A percentile compares a stretch with the other conserved stretches of the same genome.
These are phyloP conservation scores for Stigmatopora argus DNA, from an alignment of 2,113 vertebrate species.

Conservation along the genomic window DNA sequence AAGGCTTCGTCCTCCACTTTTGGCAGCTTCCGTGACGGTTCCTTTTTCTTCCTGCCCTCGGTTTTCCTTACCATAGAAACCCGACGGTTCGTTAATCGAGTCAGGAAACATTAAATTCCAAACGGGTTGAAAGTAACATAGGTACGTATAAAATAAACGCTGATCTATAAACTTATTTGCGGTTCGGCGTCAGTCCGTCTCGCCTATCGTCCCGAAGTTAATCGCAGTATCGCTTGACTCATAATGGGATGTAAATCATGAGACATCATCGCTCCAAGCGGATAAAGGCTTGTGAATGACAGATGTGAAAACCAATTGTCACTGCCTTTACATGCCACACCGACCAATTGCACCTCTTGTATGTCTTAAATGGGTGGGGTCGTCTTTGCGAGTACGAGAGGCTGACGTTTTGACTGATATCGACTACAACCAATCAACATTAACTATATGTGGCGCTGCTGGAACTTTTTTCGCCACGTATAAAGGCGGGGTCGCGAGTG, in stretches of 20 bases:
- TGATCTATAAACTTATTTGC: background rate
- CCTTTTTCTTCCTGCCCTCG: constrained; percentile 19
- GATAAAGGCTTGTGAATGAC: constrained; percentile 28
- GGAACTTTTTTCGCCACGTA: background rate
- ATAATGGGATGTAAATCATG: too few relatives aligned
- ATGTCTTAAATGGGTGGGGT: background rate
- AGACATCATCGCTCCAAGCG: constrained; percentile 28
- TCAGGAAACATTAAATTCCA: constrained; percentile 2
- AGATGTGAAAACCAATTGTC: constrained; percentile 20
- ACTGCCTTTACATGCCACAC: background rate
- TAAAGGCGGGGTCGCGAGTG: too few relatives aligned
- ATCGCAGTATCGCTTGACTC: constrained; percentile 5
- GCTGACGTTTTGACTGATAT: background rate
- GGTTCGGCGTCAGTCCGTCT: background rate
- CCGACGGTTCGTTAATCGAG: constrained; percentile 34
- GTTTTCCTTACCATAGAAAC: constrained; percentile 40
- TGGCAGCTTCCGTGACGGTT: constrained; percentile 25
- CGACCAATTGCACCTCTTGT: constrained; percentile 21
- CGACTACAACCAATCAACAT: background rate
- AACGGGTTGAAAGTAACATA: constrained; percentile 4
- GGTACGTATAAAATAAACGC: background rate
- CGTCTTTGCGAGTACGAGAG: background rate
- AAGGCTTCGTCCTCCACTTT: constrained; percentile 35
- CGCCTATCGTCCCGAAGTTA: background rate
- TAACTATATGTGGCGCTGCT: constrained; percentile 30